These are phyloP conservation scores for Hydrotaea diabolus DNA, from an alignment of 2,888 invertebrate species.

Conservation along the genomic window DNA sequence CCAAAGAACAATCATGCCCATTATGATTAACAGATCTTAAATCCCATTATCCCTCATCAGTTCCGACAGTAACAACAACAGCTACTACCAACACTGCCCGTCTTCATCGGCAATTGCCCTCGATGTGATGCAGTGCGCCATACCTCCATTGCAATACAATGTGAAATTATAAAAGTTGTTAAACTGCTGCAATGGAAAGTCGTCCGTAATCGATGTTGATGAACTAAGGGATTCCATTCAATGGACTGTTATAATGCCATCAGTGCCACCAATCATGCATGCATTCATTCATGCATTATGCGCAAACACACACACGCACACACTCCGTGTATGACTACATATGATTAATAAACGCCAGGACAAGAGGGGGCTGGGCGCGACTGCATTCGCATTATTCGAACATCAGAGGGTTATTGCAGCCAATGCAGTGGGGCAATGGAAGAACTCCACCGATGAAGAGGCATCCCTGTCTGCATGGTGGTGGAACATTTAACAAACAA, in stretches of 20 bases:
- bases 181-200: conserved; percentile 36
- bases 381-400: background rate
- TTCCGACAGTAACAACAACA: too few relatives aligned
- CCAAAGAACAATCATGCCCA: too few relatives aligned
- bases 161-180: conserved; percentile 23
- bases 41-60: too few relatives aligned
- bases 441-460: too few relatives aligned
- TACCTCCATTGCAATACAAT: background rate
- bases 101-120: too few relatives aligned
- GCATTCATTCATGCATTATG: background rate
- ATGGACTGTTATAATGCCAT: conserved; percentile 52
- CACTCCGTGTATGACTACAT: background rate
- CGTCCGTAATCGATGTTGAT: conserved; percentile 47
- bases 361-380: background rate
- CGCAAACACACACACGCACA: background rate
- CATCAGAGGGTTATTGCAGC: background rate
- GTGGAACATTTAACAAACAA: too few relatives aligned
- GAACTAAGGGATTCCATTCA: conserved; percentile 40
- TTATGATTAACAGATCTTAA: too few relatives aligned
- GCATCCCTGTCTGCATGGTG: too few relatives aligned
- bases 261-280: background rate
- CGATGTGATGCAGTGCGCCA: too few relatives aligned
- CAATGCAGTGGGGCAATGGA: too few relatives aligned
- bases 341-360: background rate
- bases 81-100: too few relatives aligned